Base-by-base conservation (phyloP, 1,140 invertebrate species). In the Trachymyrmex septentrionalis region DNA sequence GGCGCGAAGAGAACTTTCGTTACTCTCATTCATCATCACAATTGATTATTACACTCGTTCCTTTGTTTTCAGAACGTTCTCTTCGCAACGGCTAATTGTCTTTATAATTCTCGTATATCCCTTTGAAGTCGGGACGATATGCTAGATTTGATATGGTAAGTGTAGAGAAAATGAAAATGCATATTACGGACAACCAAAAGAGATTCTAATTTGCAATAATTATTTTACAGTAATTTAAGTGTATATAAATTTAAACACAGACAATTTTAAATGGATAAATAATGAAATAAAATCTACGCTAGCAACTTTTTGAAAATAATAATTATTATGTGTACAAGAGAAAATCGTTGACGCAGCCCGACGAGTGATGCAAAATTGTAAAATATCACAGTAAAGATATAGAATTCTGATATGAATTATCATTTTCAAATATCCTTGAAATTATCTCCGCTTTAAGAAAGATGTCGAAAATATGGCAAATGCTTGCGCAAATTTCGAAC, bases 1-100 rank as follows among this genome's bases (percentile, higher is more conserved):
- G 69, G 80, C 24, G 69, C 69, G 69, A 73, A 84, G 80, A 73
- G 80, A 84, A 84, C 80, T 75, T 84, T 84, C 80, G 80, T 84
- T 75, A 61, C 69, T 84, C 55, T 84, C 80, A 84, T 84, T 84
- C 69, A 84, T 84, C 80, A 75, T 84, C 44, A 48, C 80, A 84
- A 84, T 84, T 84, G 80, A 75, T 75, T 84, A 84, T 84, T 73
- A 48, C 55, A 61, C 80, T 75, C 69, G 80, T 55, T 34, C 55
- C 53, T 82, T 73, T 84, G 80, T 84, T 84, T 63, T 75, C 69
- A 48, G 57, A 84, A 84, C 80, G 38, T 84, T 75, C 80, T 84
- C 55, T 48, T 84, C 9, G 27, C 69, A 75, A 75, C 50, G 48
- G 48, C 64, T 75, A 84, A 75, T 84, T 84, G 69, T 84, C 80